These are phyloP conservation scores for Temnothorax ravouxi DNA, from an alignment of 2,888 invertebrate genomes.

Conservation along the genomic window DNA sequence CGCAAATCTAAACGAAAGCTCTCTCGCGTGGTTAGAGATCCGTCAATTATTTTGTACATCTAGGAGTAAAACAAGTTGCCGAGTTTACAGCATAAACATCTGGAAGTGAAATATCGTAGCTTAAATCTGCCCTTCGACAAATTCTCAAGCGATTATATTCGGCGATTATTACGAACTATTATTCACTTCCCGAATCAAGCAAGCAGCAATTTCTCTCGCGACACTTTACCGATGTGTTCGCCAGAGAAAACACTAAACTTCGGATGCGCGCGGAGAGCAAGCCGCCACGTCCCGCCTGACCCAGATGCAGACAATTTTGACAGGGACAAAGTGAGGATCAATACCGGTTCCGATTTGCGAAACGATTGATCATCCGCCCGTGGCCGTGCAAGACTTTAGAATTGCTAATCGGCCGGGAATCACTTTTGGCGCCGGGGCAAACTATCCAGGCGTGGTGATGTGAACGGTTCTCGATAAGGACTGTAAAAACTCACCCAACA, in stretches of 20 bases:
- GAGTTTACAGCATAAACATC: neutral
- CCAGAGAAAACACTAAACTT: constrained; percentile 48
- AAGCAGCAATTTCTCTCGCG: constrained; percentile 21
- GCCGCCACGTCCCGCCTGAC: constrained; percentile 31
- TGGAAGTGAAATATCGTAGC: constrained; percentile 12
- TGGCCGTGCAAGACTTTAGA: constrained; percentile 69
- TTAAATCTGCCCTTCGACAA: constrained; percentile 9
- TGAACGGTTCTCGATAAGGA: constrained; percentile 59
- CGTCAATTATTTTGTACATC: neutral
- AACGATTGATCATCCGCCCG: constrained; percentile 68
- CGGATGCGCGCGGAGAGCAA: neutral
- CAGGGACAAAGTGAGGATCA: constrained; percentile 61
- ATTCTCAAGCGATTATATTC: constrained; percentile 35
- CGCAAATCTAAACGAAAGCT: neutral
- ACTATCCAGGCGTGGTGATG: constrained; percentile 53
- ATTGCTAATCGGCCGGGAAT: constrained; percentile 74
- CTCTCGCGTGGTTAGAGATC: neutral
- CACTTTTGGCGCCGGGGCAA: constrained; percentile 61
- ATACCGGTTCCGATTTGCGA: constrained; percentile 58
- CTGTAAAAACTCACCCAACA: constrained; percentile 91
- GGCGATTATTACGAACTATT: neutral
- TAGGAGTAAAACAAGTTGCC: neutral
- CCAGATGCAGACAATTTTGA: constrained; percentile 56
- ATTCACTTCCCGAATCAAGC: constrained; percentile 18
- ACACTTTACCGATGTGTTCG: constrained; percentile 45